phyloP scores from a whole-genome alignment of 2,888 invertebrate species.

The Agonopterix arenella region DNA sequence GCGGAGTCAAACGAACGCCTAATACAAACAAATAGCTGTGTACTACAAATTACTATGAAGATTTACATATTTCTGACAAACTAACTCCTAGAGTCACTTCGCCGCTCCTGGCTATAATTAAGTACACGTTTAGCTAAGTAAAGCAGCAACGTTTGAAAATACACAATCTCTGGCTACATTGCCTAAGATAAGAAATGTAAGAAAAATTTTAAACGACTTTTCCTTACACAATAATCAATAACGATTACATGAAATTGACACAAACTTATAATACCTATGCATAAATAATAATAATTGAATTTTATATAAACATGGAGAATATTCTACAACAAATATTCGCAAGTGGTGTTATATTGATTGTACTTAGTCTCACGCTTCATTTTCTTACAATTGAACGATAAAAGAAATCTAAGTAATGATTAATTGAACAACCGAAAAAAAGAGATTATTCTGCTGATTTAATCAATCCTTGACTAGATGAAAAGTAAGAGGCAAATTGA shows the following conservation, averaged over 20 bases:
- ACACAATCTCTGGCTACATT: conserved; percentile 11
- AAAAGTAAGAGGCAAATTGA: no score
- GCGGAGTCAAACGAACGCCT: background rate
- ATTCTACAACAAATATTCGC: conserved; percentile 69
- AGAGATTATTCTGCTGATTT: no score
- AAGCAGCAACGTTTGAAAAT: conserved; percentile 11
- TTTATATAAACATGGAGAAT: conserved; percentile 41
- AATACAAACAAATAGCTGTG: background rate
- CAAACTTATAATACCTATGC: conserved; percentile 25
- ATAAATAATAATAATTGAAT: conserved; percentile 33
- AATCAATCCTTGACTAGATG: no score
- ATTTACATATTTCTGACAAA: no score
- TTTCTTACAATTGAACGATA: conserved; percentile 7
- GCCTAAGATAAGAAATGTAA: conserved; percentile 7
- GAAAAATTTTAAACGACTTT: no score
- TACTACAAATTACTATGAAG: no score
- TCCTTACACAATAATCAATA: conserved; percentile 9
- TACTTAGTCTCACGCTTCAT: conserved; percentile 45
- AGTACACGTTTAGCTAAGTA: conserved; percentile 26
- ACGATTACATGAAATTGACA: conserved; percentile 53
- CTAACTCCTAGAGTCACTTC: conserved; percentile 7
- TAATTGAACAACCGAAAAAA: no score
- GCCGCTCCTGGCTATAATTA: conserved; percentile 11
- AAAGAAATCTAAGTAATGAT: background rate
- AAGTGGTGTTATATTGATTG: conserved; percentile 48